Conservation (phyloP, 2,113 vertebrate genomes). For the human (Homo sapiens) region GRCh38 chr16:49466001-49466500, state of each 20-base stretch:
- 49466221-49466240: background rate
- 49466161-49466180: background rate
- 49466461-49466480: background rate
- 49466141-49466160: background rate
- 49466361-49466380: background rate
- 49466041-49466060: background rate
- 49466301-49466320: background rate
- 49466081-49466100: background rate
- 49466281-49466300: background rate
- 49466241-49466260: background rate
- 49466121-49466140: background rate
- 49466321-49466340: background rate
- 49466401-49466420: background rate
- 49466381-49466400: background rate
- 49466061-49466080: background rate
- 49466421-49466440: background rate
- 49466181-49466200: too few species aligned
- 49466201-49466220: background rate
- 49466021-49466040: background rate
- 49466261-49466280: too few species aligned
- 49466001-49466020: background rate
- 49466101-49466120: background rate
- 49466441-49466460: background rate
- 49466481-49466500: background rate
- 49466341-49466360: background rate